Base-by-base conservation (phyloP, 2,797 vertebrate species). In the Toxotes lorentzi region DNA sequence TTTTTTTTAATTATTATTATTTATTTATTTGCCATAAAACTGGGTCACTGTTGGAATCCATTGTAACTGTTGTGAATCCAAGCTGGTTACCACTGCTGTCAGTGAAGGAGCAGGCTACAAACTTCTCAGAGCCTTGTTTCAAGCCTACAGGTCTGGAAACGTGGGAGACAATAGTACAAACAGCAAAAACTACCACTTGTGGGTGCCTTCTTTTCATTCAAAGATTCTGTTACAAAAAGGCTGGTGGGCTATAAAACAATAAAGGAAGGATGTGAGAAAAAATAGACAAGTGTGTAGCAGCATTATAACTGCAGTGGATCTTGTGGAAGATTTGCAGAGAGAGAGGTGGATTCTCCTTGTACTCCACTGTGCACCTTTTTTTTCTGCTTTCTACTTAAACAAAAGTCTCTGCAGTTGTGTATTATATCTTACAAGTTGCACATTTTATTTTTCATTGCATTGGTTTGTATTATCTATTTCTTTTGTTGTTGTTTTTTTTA, bases 241-340 rank as follows among this genome's bases (percentile, higher is more conserved):
- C 34, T 8, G 2, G 34, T 69, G 59, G 65, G 69, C 65, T 69
- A 9, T 54, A 43, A 35, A 38, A 83, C 7, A 53, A 59, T 63
- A 63, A 80, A 69, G 16, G 10, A 45, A 7, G 59, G 9, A 73
- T 56, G 21, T 7, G 21, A 11, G 32, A 12, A 69, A 47, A 61
- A 24, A 62, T 19, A 68, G 2, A 14, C 12, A 14, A 41, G 5
- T 4, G 11, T 17, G 59, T 63, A 51, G 74, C 60, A 64, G 60
- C 35, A 48, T 66, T 24, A n/a, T 16, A 65, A 50, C 57, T 69
- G 17, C 56, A 23, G 51, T 43, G 60, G 70, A 67, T 75, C 54
- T 58, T 13, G 21, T 81, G 66, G 75, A 81, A 68, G 17, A 24
- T 72, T 73, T 89, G 24, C 72, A 64, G 79, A 75, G n/a, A 16